Evolutionary conservation across 2,113 vertebrate species (phyloP).

Genomic region (Rhinichthys klamathensis): DNA sequence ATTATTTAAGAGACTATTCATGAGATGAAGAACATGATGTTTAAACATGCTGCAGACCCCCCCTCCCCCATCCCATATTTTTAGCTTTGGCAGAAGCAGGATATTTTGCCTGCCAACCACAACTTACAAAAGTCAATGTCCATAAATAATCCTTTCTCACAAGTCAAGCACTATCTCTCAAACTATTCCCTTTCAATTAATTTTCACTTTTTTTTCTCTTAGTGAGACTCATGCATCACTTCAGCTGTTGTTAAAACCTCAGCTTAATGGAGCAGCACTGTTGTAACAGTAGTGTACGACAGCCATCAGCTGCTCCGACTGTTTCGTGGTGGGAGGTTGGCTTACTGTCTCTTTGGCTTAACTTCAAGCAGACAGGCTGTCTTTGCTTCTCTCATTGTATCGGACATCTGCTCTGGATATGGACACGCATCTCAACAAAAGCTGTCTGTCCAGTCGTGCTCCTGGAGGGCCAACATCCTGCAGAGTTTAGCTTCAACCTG

Average conservation of each 20-base stretch:
- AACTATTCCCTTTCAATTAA: not conserved
- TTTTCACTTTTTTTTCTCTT: conserved; percentile 26
- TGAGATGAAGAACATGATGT: not conserved
- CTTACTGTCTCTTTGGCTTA: conserved; percentile 7
- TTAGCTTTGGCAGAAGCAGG: not conserved
- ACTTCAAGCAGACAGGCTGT: conserved; percentile 20
- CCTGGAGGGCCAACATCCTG: not conserved
- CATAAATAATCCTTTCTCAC: conserved; percentile 24
- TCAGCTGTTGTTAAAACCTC: conserved; percentile 35
- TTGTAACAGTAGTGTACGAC: conserved; percentile 22
- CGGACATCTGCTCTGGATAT: not conserved
- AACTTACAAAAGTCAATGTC: conserved; percentile 8
- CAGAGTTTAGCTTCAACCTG: not conserved
- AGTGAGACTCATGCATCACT: conserved; percentile 4
- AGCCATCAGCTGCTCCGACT: not conserved
- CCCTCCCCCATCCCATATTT: not conserved
- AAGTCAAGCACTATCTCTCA: not conserved
- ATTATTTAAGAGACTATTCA: not conserved
- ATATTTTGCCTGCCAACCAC: conserved; percentile 4
- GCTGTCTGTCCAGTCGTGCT: not conserved
- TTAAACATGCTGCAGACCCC: not conserved
- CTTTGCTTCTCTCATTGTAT: conserved; percentile 12
- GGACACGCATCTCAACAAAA: not conserved
- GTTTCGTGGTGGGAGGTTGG: conserved; percentile 28
- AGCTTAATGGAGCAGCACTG: conserved; percentile 5